Evolutionary conservation across 2,113 vertebrate species (phyloP), one percentile per base, ranked within the genome.

Genomic region (Oryzias curvinotus): DNA sequence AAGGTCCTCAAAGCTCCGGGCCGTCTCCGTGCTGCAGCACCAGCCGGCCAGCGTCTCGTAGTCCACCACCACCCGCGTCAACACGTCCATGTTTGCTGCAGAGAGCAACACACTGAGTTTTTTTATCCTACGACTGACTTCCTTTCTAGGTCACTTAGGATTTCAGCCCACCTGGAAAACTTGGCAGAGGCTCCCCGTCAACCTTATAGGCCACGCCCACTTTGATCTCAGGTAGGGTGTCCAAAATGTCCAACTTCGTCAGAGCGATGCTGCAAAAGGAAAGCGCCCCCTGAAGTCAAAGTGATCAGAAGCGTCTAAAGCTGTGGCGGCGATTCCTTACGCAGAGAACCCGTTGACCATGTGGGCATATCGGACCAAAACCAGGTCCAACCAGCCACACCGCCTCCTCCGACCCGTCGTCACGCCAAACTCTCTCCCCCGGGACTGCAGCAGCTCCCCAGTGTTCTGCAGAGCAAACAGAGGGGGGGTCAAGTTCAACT

Each of bases 351-450:
- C 92, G 0, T 94, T 94, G 78, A 94, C 89, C 93, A 93, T 93
- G 83, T 94, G 92, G 53, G 93, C 92, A 25, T 94, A 93, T 86
- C 90, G 80, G 78, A 94, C 92, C 73, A 93, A 73, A 30, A 94
- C 89, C 67, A 93, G 77, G 65, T 94, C 93, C 75, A 94, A 83
- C 93, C 93, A 94, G 18, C 93, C 93, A 67, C 97, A 99, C 57
- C 97, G 93, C 82, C 96, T 90, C 82, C 86, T 93, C 23, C 97
- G 93, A 69, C 92, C 93, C 0, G 93, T 94, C 1, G 93, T 94
- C 62, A 94, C 93, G 0, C 93, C 93, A 0, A 93, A 60, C 77
- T 94, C 93, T 19, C 85, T 85, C 10, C 93, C 93, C 57, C 82
- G 87, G 5, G 79, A 79, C 76, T 94, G 93, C 28, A 94, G 76